These are phyloP conservation scores for Chrysolina haemoptera DNA, from an alignment of 2,888 invertebrate genomes.

Conservation along the genomic window DNA sequence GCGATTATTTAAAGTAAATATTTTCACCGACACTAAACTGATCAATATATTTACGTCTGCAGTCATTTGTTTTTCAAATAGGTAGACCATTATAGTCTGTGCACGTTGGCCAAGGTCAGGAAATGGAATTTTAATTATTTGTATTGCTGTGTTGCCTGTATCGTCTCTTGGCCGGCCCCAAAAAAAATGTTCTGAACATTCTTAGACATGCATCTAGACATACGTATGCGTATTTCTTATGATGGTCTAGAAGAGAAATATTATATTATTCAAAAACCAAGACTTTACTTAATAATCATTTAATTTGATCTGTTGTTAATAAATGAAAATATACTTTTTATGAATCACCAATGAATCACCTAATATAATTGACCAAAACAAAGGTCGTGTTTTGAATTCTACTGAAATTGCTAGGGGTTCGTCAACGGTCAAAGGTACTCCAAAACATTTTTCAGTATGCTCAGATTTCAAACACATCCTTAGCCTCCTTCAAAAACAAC, in stretches of 20 bases:
- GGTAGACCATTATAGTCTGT: slow-evolving; percentile 28
- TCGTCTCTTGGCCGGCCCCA: not conserved
- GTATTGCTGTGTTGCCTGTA: slow-evolving; percentile 12
- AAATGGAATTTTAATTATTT: slow-evolving; percentile 29
- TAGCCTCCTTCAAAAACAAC: too few relatives aligned
- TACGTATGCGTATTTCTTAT: too few relatives aligned
- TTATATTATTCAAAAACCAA: not conserved
- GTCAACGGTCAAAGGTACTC: too few relatives aligned
- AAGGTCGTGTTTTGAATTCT: too few relatives aligned
- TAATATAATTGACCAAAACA: too few relatives aligned
- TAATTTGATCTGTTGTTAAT: too few relatives aligned
- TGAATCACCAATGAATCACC: too few relatives aligned
- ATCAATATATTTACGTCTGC: slow-evolving; percentile 27
- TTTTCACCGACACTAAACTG: slow-evolving; percentile 9
- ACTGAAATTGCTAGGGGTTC: too few relatives aligned
- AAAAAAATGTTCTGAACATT: not conserved
- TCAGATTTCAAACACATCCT: too few relatives aligned
- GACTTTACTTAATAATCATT: too few relatives aligned
- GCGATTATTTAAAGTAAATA: slow-evolving; percentile 22
- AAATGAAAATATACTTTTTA: too few relatives aligned
- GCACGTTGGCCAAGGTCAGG: slow-evolving; percentile 27
- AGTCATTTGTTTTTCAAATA: slow-evolving; percentile 28
- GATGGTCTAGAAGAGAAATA: not conserved
- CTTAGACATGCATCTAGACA: not conserved
- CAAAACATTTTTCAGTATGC: too few relatives aligned